phyloP scores from a whole-genome alignment of 2,888 invertebrate genomes.

The Koerneria pararmatus region DNA sequence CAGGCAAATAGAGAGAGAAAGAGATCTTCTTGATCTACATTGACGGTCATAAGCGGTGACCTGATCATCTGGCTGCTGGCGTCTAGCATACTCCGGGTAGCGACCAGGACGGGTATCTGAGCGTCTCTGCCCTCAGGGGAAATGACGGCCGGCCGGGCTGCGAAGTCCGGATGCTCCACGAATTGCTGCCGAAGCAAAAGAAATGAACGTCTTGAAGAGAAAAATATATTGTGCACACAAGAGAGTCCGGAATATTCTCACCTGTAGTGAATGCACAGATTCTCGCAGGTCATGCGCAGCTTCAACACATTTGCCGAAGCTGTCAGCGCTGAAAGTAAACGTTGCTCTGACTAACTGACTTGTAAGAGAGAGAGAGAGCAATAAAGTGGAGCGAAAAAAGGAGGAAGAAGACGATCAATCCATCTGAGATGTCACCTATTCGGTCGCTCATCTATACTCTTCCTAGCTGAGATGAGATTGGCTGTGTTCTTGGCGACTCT shows the following conservation, averaged over 20 bases:
- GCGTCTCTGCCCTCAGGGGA: slow-evolving; percentile 73
- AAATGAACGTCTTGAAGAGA: too few species aligned
- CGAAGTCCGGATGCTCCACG: slow-evolving; percentile 88
- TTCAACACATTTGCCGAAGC: slow-evolving; percentile 61
- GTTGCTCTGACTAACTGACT: not conserved
- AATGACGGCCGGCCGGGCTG: slow-evolving; percentile 84
- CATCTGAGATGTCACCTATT: slow-evolving; percentile 64
- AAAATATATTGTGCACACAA: not conserved
- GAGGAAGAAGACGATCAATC: not conserved
- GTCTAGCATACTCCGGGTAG: slow-evolving; percentile 68
- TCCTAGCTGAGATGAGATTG: slow-evolving; percentile 87
- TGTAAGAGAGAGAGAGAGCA: not conserved
- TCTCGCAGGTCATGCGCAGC: slow-evolving; percentile 81
- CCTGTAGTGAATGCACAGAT: slow-evolving; percentile 71
- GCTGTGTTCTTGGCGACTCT: slow-evolving; percentile 95
- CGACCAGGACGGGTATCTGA: slow-evolving; percentile 76
- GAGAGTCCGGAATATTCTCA: not conserved
- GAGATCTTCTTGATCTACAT: too few species aligned
- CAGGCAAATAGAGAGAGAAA: too few species aligned
- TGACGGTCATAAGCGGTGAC: too few species aligned
- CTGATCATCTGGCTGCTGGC: slow-evolving; percentile 82
- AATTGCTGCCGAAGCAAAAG: slow-evolving; percentile 74
- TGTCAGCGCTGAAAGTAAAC: slow-evolving; percentile 35
- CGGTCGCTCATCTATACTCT: slow-evolving; percentile 73
- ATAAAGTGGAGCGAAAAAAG: not conserved